Evolutionary conservation across 2,888 invertebrate species (phyloP), one percentile per base, ranked within the genome.

Genomic region (Amiota communis): DNA sequence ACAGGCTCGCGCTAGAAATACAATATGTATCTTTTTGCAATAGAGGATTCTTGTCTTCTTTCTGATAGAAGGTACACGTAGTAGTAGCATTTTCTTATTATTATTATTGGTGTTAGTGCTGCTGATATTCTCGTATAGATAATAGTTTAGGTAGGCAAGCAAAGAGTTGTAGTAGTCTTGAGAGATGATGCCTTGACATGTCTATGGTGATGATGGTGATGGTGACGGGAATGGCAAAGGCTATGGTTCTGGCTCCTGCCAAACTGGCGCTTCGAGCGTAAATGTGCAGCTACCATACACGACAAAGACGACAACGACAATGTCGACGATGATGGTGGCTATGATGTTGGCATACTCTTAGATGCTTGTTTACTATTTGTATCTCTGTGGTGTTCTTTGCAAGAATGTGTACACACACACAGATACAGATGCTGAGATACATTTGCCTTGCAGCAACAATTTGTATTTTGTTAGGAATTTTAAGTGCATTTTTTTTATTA

Each of bases 401-500:
- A 46, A 15, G 59, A 20, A 15, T 59, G 17, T 46, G 13, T 6
- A 12, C n/a, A 53, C 53, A 53, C 53, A 53, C 53, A 53, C 12
- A 53, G 12, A n/a, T 53, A 53, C 12, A 53, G 12, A 53, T 53
- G 10, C 53, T n/a, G 13, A n/a, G 12, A 53, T 59, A 59, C 36
- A 59, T 59, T 20, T 15, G 65, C 67, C 67, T 68, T 9, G 23
- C 8, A 68, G 53, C 67, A 68, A 53, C 67, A 68, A 68, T 68
- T 68, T 68, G 53, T 68, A 65, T 68, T 11, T 68, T 68, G 57
- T 70, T 57, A 13, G 70, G 56, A 70, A 70, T 70, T 70, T 70
- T 47, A 59, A 57, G 70, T 70, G 70, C 70, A 57, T 23, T 57
- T 51, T 68, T 68, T 68, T 36, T 68, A 23, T 12, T 48, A 13